Evolutionary conservation across 2,888 invertebrate genomes (phyloP).

Genomic region (Limnephilus marmoratus): DNA sequence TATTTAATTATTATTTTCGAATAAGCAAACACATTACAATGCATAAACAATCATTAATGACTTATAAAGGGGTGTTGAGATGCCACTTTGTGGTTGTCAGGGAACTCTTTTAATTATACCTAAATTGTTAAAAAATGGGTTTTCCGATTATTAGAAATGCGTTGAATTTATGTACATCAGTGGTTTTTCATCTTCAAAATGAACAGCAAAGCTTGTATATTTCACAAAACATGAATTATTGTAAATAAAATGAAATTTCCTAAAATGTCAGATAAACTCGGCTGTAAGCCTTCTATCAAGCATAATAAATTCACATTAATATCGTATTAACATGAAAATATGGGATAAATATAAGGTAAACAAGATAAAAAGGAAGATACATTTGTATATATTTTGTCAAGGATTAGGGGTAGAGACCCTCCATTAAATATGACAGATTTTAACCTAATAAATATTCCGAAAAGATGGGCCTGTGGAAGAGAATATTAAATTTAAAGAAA

Average conservation of each 20-base stretch:
- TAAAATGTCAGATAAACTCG: neutral
- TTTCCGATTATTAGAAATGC: neutral
- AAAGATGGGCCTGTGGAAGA: neutral
- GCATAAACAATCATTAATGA: too few relatives aligned
- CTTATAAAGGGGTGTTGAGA: too few relatives aligned
- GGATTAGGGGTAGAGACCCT: neutral
- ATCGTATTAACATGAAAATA: slow-evolving; percentile 10
- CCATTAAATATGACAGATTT: slow-evolving; percentile 13
- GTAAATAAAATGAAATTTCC: neutral
- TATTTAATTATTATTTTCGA: too few relatives aligned
- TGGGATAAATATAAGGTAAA: slow-evolving; percentile 2
- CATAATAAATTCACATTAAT: slow-evolving; percentile 34
- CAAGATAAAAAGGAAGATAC: slow-evolving; percentile 24
- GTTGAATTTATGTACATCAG: neutral
- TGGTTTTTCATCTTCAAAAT: neutral
- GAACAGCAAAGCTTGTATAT: neutral
- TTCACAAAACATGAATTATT: neutral
- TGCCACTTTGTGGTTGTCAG: too few relatives aligned
- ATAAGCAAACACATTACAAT: too few relatives aligned
- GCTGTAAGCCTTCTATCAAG: neutral
- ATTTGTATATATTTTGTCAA: neutral
- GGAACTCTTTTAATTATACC: too few relatives aligned
- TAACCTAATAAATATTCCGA: slow-evolving; percentile 7
- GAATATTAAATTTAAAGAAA: neutral
- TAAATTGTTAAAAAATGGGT: neutral